phyloP scores from a whole-genome alignment of 2,797 vertebrate genomes.

The Zenarchopterus dispar region DNA sequence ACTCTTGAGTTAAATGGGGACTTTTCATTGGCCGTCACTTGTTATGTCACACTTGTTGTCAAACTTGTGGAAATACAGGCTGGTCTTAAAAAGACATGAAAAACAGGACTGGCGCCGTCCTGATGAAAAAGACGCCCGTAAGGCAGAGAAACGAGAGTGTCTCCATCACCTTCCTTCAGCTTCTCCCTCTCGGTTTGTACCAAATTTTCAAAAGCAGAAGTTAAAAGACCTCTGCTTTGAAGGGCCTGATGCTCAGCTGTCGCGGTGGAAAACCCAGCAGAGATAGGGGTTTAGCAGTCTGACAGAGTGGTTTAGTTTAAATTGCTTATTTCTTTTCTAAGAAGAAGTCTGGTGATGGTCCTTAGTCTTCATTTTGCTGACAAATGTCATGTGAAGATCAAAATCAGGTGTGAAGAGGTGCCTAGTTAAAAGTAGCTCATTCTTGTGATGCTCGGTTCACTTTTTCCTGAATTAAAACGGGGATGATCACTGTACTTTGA shows the following conservation, averaged over 20 bases:
- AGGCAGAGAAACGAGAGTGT: background rate
- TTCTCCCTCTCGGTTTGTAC: background rate
- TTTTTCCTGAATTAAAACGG: too few species aligned
- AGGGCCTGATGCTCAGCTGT: too few species aligned
- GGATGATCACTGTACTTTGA: too few species aligned
- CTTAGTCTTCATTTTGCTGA: background rate
- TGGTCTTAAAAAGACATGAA: background rate
- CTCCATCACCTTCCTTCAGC: background rate
- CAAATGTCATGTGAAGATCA: conserved; percentile 5
- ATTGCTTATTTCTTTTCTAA: conserved; percentile 1
- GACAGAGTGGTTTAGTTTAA: conserved; percentile 11
- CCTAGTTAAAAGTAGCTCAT: too few species aligned
- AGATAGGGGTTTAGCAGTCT: background rate
- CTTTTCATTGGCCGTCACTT: background rate
- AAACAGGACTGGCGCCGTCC: background rate
- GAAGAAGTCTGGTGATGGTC: background rate
- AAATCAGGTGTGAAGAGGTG: background rate
- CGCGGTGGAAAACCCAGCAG: too few species aligned
- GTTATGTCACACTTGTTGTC: background rate
- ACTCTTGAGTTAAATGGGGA: background rate
- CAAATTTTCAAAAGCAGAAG: background rate
- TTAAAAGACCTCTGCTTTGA: background rate
- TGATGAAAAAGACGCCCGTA: background rate
- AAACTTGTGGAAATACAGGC: background rate
- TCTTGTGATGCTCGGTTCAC: too few species aligned